Percentiles rank a stretch among this genome's conserved stretches.
Evolutionary conservation across 2,113 vertebrate species (phyloP).

Genomic region (Phylloscopus trochiloides): DNA sequence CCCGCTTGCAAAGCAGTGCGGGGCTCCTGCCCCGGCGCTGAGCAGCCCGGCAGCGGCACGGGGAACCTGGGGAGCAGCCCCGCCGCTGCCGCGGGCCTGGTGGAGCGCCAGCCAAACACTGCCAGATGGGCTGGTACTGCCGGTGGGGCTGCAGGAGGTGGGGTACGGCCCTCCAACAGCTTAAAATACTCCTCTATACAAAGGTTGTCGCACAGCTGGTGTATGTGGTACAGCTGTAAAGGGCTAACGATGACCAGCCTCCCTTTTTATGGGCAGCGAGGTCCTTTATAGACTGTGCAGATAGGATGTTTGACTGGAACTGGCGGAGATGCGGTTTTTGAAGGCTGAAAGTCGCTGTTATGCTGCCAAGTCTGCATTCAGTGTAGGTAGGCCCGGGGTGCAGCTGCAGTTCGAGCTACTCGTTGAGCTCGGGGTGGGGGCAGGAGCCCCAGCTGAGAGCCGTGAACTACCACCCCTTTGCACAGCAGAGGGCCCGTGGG

Average conservation of each 20-base stretch:
- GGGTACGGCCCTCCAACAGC: accelerated
- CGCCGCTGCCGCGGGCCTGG: accelerated
- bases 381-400: no score
- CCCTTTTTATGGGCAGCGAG: background rate
- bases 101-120: accelerated
- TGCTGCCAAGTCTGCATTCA: no score
- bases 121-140: background rate
- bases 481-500: accelerated
- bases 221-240: accelerated
- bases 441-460: background rate
- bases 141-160: background rate
- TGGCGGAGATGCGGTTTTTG: accelerated
- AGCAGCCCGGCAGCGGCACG: background rate
- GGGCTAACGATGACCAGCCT: accelerated
- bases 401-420: background rate
- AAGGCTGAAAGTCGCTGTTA: background rate
- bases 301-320: accelerated
- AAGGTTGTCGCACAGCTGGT: accelerated
- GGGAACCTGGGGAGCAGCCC: background rate
- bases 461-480: background rate
- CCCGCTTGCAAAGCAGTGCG: accelerated
- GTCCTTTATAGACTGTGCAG: accelerated
- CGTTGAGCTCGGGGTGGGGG: no score
- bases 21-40: background rate
- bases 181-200: accelerated